Percentiles rank a stretch among this genome's conserved stretches.
These are phyloP conservation scores for Brenthis ino DNA, from an alignment of 2,888 invertebrate genomes.

Conservation along the genomic window DNA sequence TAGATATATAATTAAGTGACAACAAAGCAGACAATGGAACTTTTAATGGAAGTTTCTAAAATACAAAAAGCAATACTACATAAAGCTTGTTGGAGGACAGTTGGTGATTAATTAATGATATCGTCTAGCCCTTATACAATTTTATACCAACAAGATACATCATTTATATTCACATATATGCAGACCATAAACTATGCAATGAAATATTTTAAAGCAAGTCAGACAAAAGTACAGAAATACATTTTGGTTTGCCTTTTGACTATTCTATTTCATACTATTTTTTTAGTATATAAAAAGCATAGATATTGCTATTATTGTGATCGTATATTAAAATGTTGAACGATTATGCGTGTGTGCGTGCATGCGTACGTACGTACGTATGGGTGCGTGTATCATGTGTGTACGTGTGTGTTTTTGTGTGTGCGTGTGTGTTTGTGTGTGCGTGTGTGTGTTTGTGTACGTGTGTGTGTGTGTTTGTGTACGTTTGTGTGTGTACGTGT, in stretches of 20 bases:
- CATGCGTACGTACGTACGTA: too few relatives aligned
- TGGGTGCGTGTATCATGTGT: too few relatives aligned
- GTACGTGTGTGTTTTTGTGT: too few relatives aligned
- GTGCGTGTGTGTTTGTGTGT: too few relatives aligned
- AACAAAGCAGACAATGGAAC: background rate
- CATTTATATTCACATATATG: conserved; percentile 21
- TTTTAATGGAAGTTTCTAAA: conserved; percentile 27
- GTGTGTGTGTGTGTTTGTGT: too few relatives aligned
- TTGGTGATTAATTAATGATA: conserved; percentile 58
- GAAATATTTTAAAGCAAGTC: background rate
- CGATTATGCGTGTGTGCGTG: too few relatives aligned
- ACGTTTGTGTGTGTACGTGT: too few relatives aligned
- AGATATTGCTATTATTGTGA: too few relatives aligned
- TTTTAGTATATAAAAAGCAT: too few relatives aligned
- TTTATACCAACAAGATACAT: conserved; percentile 30
- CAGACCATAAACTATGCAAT: conserved; percentile 17
- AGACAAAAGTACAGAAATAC: background rate
- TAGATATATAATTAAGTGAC: too few relatives aligned
- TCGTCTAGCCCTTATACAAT: conserved; percentile 48
- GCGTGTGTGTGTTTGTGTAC: too few relatives aligned
- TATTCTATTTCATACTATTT: background rate
- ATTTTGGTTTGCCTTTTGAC: background rate
- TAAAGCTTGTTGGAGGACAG: conserved; percentile 31
- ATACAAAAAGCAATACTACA: conserved; percentile 23
- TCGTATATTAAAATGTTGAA: too few relatives aligned